phyloP scores from a whole-genome alignment of 2,113 vertebrate genomes.

The Tyto alba region DNA sequence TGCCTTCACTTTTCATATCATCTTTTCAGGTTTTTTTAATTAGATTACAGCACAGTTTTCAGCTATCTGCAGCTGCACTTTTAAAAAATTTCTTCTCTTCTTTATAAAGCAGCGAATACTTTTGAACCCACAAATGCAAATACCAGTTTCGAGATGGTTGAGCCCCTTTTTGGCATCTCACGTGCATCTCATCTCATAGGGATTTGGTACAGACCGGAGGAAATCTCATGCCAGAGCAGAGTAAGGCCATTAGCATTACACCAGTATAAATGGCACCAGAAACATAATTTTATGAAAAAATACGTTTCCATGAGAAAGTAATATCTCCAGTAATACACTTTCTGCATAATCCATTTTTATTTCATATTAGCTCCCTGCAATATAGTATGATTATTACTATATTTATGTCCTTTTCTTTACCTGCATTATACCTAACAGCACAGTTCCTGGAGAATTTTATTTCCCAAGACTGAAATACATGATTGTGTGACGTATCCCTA shows the following conservation, averaged over 20 bases:
- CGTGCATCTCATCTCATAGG: neutral
- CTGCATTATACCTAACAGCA: neutral
- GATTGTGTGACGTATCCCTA: accelerated
- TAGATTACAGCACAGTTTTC: neutral
- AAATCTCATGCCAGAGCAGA: neutral
- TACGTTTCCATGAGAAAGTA: neutral
- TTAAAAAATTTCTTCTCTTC: neutral
- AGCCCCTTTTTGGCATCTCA: neutral
- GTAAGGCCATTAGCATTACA: neutral
- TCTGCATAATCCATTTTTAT: neutral
- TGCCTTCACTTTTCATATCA: neutral
- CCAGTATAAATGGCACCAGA: neutral
- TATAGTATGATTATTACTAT: neutral
- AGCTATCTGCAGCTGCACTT: neutral
- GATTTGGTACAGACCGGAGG: neutral
- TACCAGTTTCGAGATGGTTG: neutral
- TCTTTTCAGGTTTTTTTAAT: neutral
- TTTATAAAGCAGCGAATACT: neutral
- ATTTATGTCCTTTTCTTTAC: neutral
- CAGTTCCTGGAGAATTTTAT: neutral
- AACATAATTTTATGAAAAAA: neutral
- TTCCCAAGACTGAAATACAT: neutral
- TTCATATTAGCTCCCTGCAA: neutral
- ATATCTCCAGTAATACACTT: neutral
- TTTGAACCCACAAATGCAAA: neutral